Percentiles rank a stretch among this genome's conserved stretches.
These are phyloP conservation scores for Coregonus sp. DNA, from an alignment of 2,797 vertebrate genomes.

Conservation along the genomic window DNA sequence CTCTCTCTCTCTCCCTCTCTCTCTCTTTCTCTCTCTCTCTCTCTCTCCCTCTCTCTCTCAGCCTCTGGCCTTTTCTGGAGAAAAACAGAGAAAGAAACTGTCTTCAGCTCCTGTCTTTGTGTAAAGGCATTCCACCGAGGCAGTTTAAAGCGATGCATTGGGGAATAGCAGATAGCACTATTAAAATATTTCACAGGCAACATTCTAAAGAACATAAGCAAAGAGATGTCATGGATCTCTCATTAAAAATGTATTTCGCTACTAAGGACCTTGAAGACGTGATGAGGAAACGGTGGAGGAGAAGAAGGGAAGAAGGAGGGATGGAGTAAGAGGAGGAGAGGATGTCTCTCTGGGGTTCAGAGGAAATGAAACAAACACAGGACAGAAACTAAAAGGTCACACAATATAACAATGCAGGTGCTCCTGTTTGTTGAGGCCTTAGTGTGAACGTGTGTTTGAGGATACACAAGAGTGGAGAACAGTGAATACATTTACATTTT, in stretches of 20 bases:
- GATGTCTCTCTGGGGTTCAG: neutral
- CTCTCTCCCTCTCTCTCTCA: neutral
- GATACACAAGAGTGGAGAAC: neutral
- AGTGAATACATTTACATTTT: neutral
- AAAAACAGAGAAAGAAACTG: neutral
- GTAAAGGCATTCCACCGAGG: slow-evolving; percentile 29
- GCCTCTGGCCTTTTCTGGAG: slow-evolving; percentile 17
- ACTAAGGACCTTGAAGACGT: slow-evolving; percentile 10
- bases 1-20: too few species aligned
- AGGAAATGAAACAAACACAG: too few species aligned
- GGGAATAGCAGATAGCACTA: slow-evolving; percentile 7
- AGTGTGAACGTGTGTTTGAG: neutral
- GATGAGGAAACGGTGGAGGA: neutral
- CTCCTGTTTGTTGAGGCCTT: neutral
- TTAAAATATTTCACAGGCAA: slow-evolving; percentile 34
- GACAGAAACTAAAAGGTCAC: neutral
- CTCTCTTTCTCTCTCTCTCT: neutral
- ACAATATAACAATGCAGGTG: neutral
- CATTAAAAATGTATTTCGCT: slow-evolving; percentile 21
- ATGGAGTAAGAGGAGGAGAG: neutral
- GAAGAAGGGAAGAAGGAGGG: neutral
- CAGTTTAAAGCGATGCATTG: slow-evolving; percentile 26
- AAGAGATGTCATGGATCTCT: slow-evolving; percentile 20
- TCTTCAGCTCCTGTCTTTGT: slow-evolving; percentile 8
- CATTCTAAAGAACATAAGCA: slow-evolving; percentile 17